These are phyloP conservation scores for Callyntrura guangdongensis DNA, from an alignment of 2,888 invertebrate species.

Conservation along the genomic window DNA sequence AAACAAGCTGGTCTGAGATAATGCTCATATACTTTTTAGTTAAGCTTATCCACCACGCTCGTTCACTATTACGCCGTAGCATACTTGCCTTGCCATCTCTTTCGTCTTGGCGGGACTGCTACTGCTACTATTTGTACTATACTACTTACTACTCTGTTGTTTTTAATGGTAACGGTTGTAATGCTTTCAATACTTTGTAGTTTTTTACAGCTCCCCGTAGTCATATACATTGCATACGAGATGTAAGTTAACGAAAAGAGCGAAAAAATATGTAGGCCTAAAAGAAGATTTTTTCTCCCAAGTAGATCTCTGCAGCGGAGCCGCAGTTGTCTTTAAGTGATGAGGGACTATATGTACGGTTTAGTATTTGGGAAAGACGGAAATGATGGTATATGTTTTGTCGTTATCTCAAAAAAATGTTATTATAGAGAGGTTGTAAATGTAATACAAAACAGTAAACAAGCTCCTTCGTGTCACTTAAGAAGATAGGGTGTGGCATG, in stretches of 20 bases:
- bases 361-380: slow-evolving; percentile 23
- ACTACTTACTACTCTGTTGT: slow-evolving; percentile 5
- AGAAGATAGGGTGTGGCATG: slow-evolving; percentile 73
- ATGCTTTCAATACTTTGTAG: slow-evolving; percentile 62
- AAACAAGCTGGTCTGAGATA: slow-evolving; percentile 14
- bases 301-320: slow-evolving; percentile 62
- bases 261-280: slow-evolving; percentile 52
- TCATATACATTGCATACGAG: slow-evolving; percentile 73
- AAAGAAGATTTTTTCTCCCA: slow-evolving; percentile 64
- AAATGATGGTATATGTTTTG: slow-evolving; percentile 31
- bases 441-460: slow-evolving; percentile 67
- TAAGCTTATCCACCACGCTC: background rate
- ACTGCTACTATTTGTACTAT: background rate
- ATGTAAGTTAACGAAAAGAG: slow-evolving; percentile 73
- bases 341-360: background rate
- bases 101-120: no score
- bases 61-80: background rate
- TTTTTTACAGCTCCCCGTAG: slow-evolving; percentile 77
- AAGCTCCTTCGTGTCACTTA: slow-evolving; percentile 72
- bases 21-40: slow-evolving; percentile 2
- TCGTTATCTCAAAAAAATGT: slow-evolving; percentile 42
- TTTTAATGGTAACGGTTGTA: slow-evolving; percentile 12
- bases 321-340: slow-evolving; percentile 23
- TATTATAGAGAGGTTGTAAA: slow-evolving; percentile 56
- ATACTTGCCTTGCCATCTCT: no score